These are phyloP conservation scores for Palaemon carinicauda DNA, from an alignment of 1,140 invertebrate genomes.

Conservation along the genomic window DNA sequence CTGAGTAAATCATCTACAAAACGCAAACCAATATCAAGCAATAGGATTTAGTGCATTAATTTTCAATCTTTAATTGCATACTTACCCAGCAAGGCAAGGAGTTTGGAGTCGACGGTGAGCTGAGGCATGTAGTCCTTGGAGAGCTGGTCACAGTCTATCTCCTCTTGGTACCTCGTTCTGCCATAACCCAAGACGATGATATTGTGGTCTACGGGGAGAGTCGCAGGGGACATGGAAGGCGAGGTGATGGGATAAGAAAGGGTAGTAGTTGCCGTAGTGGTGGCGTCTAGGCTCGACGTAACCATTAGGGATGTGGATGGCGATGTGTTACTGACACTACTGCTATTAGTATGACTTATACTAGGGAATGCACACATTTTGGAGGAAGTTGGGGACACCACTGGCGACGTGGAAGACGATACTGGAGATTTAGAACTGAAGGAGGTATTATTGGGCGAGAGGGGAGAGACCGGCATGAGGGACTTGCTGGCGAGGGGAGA, in stretches of 20 bases:
- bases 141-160: conserved; percentile 81
- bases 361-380: no score
- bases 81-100: conserved; percentile 76
- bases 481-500: conserved; percentile 8
- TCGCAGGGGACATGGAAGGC: conserved; percentile 61
- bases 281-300: not conserved
- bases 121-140: conserved; percentile 75
- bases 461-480: not conserved
- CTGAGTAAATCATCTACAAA: no score
- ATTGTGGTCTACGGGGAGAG: conserved; percentile 8
- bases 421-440: not conserved
- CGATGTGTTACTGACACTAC: not conserved
- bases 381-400: not conserved
- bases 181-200: conserved; percentile 53
- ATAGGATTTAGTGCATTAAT: not conserved
- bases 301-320: not conserved
- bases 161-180: conserved; percentile 74
- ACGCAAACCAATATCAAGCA: no score
- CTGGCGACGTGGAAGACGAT: not conserved
- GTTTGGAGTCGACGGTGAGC: conserved; percentile 71
- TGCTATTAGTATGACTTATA: no score
- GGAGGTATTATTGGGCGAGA: not conserved
- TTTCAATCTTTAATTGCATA: not conserved
- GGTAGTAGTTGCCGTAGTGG: not conserved
- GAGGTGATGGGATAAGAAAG: conserved; percentile 24